Conservation (phyloP, 2,113 vertebrate species). For the Nematolebias whitei region DNA sequence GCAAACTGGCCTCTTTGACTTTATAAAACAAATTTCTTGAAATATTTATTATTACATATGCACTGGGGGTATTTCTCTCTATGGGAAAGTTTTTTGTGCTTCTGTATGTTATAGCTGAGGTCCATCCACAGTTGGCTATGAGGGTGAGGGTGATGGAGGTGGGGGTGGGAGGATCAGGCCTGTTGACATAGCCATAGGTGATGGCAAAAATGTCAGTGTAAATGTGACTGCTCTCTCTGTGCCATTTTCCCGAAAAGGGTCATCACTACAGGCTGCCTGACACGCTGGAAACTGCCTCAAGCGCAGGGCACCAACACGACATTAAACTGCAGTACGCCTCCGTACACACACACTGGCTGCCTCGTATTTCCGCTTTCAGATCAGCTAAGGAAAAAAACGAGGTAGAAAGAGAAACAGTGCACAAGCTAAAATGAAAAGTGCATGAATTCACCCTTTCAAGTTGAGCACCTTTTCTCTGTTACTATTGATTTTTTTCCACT, state of each 20-base stretch:
- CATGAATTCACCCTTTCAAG: constrained; percentile 77
- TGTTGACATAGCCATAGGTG: constrained; percentile 83
- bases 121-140: constrained; percentile 31
- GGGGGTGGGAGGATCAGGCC: constrained; percentile 55
- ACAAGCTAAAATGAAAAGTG: constrained; percentile 71
- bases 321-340: constrained; percentile 73
- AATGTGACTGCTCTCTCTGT: constrained; percentile 81
- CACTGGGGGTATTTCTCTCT: constrained; percentile 16
- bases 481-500: constrained; percentile 82
- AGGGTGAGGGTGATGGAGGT: constrained; percentile 7
- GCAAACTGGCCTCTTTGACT: neutral
- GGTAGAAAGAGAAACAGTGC: constrained; percentile 39
- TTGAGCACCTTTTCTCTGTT: constrained; percentile 77
- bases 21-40: constrained; percentile 4
- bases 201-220: constrained; percentile 84
- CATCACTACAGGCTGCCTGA: constrained; percentile 77
- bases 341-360: constrained; percentile 20
- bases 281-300: constrained; percentile 71
- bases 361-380: constrained; percentile 66
- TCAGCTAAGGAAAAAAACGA: constrained; percentile 53
- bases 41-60: constrained; percentile 14
- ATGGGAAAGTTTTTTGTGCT: constrained; percentile 13
- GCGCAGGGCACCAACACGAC: constrained; percentile 71
- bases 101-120: constrained; percentile 49
- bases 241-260: constrained; percentile 78